Evolutionary conservation across 2,888 invertebrate species (phyloP), one percentile per base, ranked within the genome.

Genomic region (Ennomos quercinarius): DNA sequence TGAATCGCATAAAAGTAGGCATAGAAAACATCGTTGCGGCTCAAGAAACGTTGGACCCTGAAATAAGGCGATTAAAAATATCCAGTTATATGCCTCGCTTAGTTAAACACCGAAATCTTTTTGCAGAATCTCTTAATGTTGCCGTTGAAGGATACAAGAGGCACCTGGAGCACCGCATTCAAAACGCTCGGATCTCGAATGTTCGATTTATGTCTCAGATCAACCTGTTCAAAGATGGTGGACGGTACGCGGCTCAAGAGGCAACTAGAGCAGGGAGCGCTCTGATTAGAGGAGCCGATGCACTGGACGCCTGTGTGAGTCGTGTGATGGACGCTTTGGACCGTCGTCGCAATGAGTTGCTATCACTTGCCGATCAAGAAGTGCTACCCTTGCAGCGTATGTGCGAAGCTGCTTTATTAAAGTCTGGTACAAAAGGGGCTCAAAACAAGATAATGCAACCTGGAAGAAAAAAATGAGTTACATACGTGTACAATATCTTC

Each of bases 151-250:
- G 70, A 0, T 81, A 70, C 60, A 87, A 82, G 56, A 72, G 59
- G 27, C 60, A 72, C n/a, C 49, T 85, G 0, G 77, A 83, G 35
- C 65, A 80, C 17, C 71, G 78, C n/a, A 64, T 89, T 46, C 90
- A 91, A 64, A 79, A 80, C 41, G 87, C 77, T 9, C 78, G 89
- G n/a, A 80, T 88, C 39, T 80, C 89, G 0, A 90, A 88, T 63
- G 73, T 86, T n/a, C 74, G 81, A 9, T 86, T 85, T 50, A 67
- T 87, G 61, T 72, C 81, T 8, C 72, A 81, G 39, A 68, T 91
- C 3, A 80, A 74, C 50, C 63, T 90, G 60, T 84, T 84, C 11
- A 67, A 62, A 57, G 86, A 90, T 72, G 86, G 84, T 36, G 90
- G 91, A 8, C 67, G 68, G 0, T 90, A 83, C 63, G 74, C 86